Base-by-base conservation (phyloP, 1,140 invertebrate genomes). In the Matsumurasca onukii region DNA sequence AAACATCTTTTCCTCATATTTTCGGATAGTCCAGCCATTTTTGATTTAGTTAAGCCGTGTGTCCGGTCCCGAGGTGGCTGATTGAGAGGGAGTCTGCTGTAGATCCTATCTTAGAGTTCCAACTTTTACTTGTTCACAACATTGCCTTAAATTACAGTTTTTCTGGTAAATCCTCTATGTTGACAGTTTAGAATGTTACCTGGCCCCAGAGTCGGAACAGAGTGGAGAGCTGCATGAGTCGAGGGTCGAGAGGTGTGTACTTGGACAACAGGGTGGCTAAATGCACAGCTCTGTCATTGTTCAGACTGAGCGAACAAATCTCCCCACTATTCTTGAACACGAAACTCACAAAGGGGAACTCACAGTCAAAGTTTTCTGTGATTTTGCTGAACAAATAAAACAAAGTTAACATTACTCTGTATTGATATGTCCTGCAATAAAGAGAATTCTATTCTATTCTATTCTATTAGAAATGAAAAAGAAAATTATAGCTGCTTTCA, bases 231-330 rank as follows among this genome's bases (percentile, higher is more conserved):
- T 52, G 49, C 22, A 20, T 22, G 12, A 52, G 49, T 12, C 49
- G 12, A 5, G 49, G 49, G 22, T 52, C 49, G 5, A 52, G 49
- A n/a, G 49, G 49, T n/a, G 49, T 52, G 49, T 52, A 52, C 49
- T 52, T 52, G 13, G 49, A 52, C 22, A 52, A 52, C 12, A 52
- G 49, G 22, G 22, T 52, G 20, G 49, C 49, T 22, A 52, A 22
- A 20, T 22, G 12, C 5, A 52, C 49, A n/a, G 49, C 49, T 20
- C 49, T 52, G 3, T 52, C 49, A 20, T 52, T 52, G 22, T 52
- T 52, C 9, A 52, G 49, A 20, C 49, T 52, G 12, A 52, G 3
- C 12, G 49, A 52, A 52, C 49, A 52, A 5, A 52, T 12, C 49
- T 52, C 49, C 22, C 22, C 49, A 52, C 49, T 52, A 15, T 52